These are phyloP conservation scores for Stenichneumon culpator DNA, from an alignment of 2,888 invertebrate genomes.

Conservation along the genomic window DNA sequence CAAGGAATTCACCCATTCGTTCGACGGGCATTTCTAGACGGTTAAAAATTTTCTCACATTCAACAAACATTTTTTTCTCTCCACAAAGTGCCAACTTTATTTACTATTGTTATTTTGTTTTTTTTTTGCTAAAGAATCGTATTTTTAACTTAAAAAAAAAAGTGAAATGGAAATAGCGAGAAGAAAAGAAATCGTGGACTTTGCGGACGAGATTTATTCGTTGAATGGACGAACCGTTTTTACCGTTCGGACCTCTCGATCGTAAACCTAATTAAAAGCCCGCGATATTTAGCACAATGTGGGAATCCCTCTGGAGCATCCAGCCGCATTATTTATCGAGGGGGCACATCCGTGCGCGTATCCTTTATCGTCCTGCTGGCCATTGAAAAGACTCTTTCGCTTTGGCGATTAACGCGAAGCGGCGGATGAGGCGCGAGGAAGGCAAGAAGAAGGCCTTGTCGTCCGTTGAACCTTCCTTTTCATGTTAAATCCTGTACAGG, in stretches of 20 bases:
- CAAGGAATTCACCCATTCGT: too few species aligned
- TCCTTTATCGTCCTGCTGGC: background rate
- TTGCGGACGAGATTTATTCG: too few species aligned
- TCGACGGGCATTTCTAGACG: too few species aligned
- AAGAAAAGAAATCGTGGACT: too few species aligned
- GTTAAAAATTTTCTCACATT: too few species aligned
- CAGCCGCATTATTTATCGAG: background rate
- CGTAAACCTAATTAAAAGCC: background rate
- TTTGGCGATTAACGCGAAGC: constrained; percentile 47
- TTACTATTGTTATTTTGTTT: too few species aligned
- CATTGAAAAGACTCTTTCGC: constrained; percentile 5
- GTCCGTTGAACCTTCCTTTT: constrained; percentile 35
- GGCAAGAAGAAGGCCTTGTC: constrained; percentile 45
- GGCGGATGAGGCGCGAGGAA: constrained; percentile 53
- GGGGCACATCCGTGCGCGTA: background rate
- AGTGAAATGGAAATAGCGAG: too few species aligned
- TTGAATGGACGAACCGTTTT: too few species aligned
- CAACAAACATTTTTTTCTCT: too few species aligned
- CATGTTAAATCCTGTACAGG: constrained; percentile 23
- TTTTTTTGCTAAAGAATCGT: background rate
- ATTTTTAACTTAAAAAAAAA: too few species aligned
- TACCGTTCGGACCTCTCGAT: background rate
- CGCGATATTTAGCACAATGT: background rate
- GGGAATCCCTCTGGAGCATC: background rate
- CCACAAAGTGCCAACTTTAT: too few species aligned